phyloP scores from a whole-genome alignment of 2,888 invertebrate genomes.

The Drosophila mimica region DNA sequence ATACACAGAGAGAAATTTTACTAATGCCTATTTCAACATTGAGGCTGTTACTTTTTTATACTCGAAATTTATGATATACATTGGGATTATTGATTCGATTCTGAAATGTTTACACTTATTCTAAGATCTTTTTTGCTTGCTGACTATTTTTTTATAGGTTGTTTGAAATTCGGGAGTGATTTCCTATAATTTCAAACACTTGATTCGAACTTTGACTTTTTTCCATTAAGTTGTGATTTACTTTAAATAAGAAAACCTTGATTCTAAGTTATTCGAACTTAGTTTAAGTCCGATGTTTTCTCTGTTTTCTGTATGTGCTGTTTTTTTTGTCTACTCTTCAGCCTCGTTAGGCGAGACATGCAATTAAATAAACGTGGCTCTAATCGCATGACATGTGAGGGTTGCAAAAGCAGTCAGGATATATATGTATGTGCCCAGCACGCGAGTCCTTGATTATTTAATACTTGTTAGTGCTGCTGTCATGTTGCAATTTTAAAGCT shows the following conservation, averaged over 20 bases:
- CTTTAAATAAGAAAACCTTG: background rate
- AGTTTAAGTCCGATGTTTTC: background rate
- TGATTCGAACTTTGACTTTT: background rate
- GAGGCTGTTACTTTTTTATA: background rate
- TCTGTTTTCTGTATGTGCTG: background rate
- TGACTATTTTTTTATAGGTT: too few species aligned
- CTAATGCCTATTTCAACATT: background rate
- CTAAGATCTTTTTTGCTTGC: background rate
- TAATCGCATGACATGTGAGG: conserved; percentile 5
- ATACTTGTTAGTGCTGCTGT: conserved; percentile 6
- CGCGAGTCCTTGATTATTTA: conserved; percentile 7
- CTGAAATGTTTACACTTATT: background rate
- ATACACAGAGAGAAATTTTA: background rate
- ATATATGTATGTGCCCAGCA: background rate
- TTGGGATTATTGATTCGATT: background rate
- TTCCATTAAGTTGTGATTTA: background rate
- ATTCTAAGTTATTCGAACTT: background rate
- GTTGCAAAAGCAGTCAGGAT: background rate
- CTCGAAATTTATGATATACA: background rate
- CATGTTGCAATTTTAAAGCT: conserved; percentile 3
- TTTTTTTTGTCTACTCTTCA: background rate
- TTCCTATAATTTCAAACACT: background rate
- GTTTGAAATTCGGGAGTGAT: too few species aligned
- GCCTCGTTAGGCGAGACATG: conserved; percentile 1
- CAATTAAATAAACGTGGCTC: conserved; percentile 7